Percentiles rank a stretch among this genome's conserved stretches.
phyloP scores from a whole-genome alignment of 2,113 vertebrate species.

The Mungos mungo region DNA sequence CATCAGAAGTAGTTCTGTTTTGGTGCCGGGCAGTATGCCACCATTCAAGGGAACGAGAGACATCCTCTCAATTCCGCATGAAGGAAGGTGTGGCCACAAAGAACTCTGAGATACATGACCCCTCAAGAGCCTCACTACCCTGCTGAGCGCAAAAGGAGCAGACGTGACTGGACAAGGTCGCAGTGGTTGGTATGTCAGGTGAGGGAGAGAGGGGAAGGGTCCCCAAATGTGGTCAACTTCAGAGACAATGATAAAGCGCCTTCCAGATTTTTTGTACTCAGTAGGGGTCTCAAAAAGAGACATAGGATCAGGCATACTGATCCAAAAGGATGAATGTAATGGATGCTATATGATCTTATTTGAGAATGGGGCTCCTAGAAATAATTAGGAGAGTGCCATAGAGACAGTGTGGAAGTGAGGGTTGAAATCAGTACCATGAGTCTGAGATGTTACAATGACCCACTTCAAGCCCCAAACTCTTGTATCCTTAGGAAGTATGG shows the following conservation, averaged over 20 bases:
- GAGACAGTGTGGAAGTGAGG: too few species aligned
- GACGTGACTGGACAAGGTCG: background rate
- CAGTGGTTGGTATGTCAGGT: background rate
- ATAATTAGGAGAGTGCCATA: background rate
- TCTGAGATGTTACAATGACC: background rate
- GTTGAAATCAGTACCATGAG: background rate
- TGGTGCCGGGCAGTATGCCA: background rate
- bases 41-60: background rate
- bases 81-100: background rate
- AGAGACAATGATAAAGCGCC: background rate
- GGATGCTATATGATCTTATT: fast-evolving
- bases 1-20: background rate
- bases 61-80: background rate
- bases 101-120: background rate
- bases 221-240: too few species aligned
- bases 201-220: background rate
- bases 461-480: background rate
- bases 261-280: background rate
- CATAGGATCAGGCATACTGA: background rate
- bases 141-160: too few species aligned
- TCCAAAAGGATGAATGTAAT: background rate
- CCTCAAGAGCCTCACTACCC: background rate
- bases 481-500: background rate
- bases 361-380: background rate
- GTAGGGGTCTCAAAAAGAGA: background rate